Percentiles rank a stretch among this genome's conserved stretches.
These are phyloP conservation scores for Neosilurus mollespiculum DNA, from an alignment of 2,797 vertebrate genomes.

Conservation along the genomic window DNA sequence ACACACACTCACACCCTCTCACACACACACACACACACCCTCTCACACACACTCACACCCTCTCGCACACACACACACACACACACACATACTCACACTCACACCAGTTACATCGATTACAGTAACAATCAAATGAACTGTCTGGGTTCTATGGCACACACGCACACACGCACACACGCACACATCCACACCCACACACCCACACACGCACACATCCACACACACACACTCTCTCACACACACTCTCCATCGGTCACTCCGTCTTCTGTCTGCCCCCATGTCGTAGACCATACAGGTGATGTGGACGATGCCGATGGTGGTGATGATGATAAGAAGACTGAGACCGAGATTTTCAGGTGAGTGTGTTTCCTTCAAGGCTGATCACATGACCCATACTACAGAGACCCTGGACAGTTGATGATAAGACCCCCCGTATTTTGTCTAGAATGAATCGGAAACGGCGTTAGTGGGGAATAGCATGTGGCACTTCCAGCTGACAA, in stretches of 20 bases:
- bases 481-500: too few species aligned
- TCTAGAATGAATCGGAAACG: too few species aligned
- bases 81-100: too few species aligned
- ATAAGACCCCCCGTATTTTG: too few species aligned
- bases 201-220: too few species aligned
- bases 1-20: not conserved
- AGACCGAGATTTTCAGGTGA: constrained; percentile 53
- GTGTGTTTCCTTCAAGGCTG: constrained; percentile 1
- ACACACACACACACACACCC: not conserved
- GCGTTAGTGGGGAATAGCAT: too few species aligned
- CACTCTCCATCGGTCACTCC: not conserved
- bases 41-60: not conserved
- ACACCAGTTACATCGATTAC: too few species aligned
- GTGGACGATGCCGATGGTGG: constrained; percentile 3
- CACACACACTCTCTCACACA: not conserved
- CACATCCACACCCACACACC: too few species aligned
- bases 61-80: too few species aligned
- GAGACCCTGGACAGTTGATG: not conserved
- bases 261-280: not conserved
- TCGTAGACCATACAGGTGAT: constrained; percentile 22
- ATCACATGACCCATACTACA: not conserved
- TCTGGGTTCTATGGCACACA: too few species aligned
- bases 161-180: not conserved
- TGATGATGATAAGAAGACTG: constrained; percentile 44
- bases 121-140: too few species aligned